Base-by-base conservation (phyloP, 1,140 invertebrate genomes). In the Zaprionus ornatus region DNA sequence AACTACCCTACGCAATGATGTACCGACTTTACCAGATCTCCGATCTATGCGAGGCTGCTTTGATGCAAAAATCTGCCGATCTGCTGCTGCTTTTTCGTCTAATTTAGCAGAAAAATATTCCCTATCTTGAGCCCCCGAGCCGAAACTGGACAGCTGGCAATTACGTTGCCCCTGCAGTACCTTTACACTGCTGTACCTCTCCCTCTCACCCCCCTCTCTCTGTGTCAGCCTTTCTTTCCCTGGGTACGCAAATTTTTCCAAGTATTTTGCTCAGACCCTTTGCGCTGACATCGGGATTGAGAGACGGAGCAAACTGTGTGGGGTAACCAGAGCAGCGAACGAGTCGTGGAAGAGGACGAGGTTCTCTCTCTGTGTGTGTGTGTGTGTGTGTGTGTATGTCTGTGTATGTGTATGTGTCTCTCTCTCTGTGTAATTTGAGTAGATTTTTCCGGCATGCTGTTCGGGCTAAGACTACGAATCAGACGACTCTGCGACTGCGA, bases 381-480 rank as follows among this genome's bases (percentile, higher is more conserved):
- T 64, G 50, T 63, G 55, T 55, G 65, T 55, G 57, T 57, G 68
- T 74, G 56, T 57, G 73, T 66, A 50, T 57, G 54, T 57, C 61
- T n/a, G n/a, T n/a, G n/a, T n/a, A n/a, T 57, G 72, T 65, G 54
- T 62, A 48, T 57, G 68, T 54, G 65, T 54, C 68, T 74, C 67
- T 27, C 12, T 45, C 40, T 45, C 40, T 45, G 40, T 90, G 84
- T 84, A 88, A 88, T 90, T 81, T 85, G 84, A 88, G 84, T 90
- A 73, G 74, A 84, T 81, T 88, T 88, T 88, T 88, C 84, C 84
- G 84, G 84, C 84, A 88, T 80, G 81, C 84, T 88, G 84, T 87
- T 77, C 68, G 64, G 74, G 54, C 68, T 62, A 74, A 78, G 72
- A 79, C 76, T 73, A 19, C 54, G 42, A 35, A 35, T 68, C 56